A percentile compares a stretch with the other conserved stretches of the same genome.
Evolutionary conservation across 2,888 invertebrate genomes (phyloP).

Genomic region (Coelopa pilipes): DNA sequence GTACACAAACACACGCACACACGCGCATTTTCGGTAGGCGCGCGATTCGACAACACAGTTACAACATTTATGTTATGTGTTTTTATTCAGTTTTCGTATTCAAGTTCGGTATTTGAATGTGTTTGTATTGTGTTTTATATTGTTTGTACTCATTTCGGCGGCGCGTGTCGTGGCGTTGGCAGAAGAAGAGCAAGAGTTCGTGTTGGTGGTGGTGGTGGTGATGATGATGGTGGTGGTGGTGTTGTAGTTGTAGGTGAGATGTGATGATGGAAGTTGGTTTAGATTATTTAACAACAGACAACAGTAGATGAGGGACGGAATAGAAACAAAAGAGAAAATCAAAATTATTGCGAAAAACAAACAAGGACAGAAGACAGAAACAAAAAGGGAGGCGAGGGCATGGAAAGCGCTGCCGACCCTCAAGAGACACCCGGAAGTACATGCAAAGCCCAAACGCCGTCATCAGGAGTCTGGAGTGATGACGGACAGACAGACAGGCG

Average conservation of each 20-base stretch:
- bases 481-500: background rate
- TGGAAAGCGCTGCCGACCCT: background rate
- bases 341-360: background rate
- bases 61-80: conserved; percentile 37
- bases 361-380: background rate
- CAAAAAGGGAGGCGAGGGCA: background rate
- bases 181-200: conserved; percentile 18
- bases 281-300: background rate
- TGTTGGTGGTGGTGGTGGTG: conserved; percentile 19
- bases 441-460: background rate
- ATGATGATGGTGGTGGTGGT: conserved; percentile 38
- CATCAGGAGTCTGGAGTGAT: background rate
- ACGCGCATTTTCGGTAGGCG: background rate
- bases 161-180: conserved; percentile 24
- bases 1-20: conserved; percentile 22
- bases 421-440: background rate
- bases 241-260: conserved; percentile 38
- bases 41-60: conserved; percentile 29
- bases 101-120: conserved; percentile 23
- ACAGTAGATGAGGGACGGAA: background rate
- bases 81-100: conserved; percentile 11
- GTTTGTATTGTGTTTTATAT: conserved; percentile 9
- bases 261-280: conserved; percentile 37
- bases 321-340: background rate
- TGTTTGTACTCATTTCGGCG: background rate